Conservation (phyloP, 2,888 invertebrate species). For the Hypercompe scribonia region DNA sequence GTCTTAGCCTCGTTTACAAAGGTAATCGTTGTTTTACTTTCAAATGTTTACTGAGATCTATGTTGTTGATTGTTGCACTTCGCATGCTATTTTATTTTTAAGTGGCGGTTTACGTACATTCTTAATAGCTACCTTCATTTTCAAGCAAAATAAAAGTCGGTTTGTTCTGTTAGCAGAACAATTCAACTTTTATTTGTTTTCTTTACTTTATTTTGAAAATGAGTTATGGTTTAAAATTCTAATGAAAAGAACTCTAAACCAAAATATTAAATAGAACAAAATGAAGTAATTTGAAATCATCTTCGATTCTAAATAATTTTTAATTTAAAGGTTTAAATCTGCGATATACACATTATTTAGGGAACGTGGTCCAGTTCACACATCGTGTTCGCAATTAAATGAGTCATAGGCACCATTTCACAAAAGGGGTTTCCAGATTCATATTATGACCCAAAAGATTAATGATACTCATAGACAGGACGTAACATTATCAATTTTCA, state of each 20-base stretch:
- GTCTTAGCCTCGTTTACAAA: constrained; percentile 69
- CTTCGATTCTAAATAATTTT: not conserved
- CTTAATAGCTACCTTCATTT: constrained; percentile 17
- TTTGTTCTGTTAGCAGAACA: too few relatives aligned
- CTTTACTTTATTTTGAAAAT: too few relatives aligned
- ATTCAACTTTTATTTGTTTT: too few relatives aligned
- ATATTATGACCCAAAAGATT: not conserved
- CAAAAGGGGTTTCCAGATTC: not conserved
- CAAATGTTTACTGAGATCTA: constrained; percentile 64
- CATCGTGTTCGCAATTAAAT: not conserved
- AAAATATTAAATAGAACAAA: not conserved
- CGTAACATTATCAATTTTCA: not conserved
- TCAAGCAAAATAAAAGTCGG: constrained; percentile 5
- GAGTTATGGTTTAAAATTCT: not conserved
- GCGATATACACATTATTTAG: not conserved
- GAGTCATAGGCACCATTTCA: not conserved
- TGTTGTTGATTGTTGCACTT: constrained; percentile 58
- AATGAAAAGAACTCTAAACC: not conserved
- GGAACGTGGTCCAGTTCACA: not conserved
- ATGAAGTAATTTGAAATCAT: not conserved
- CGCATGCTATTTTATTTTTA: constrained; percentile 60
- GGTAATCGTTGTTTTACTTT: constrained; percentile 64
- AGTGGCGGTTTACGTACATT: constrained; percentile 24
- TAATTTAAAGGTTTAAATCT: not conserved
- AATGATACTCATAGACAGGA: not conserved